Evolutionary conservation across 2,113 vertebrate species (phyloP).

Genomic region (Neogobius melanostomus): DNA sequence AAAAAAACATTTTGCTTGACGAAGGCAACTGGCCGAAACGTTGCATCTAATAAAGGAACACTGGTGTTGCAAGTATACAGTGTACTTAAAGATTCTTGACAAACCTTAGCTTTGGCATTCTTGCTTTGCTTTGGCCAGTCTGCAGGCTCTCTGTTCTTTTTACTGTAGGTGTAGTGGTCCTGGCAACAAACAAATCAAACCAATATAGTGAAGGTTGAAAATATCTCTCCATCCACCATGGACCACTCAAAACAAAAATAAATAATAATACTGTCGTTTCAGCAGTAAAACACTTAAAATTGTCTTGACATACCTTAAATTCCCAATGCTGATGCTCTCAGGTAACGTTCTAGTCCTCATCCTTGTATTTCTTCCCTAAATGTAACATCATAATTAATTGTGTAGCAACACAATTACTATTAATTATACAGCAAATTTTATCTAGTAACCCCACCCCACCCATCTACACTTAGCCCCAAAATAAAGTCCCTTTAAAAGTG

Average conservation of each 20-base stretch:
- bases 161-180: background rate
- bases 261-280: too few species aligned
- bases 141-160: conserved; percentile 39
- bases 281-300: background rate
- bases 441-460: too few species aligned
- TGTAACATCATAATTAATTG: too few species aligned
- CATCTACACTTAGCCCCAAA: too few species aligned
- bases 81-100: background rate
- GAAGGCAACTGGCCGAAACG: too few species aligned
- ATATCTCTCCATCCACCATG: too few species aligned
- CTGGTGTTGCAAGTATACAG: too few species aligned
- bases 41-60: too few species aligned
- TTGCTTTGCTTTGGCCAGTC: background rate
- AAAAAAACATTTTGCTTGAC: too few species aligned
- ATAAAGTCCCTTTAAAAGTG: background rate
- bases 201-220: too few species aligned
- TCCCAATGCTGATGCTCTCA: conserved; percentile 55
- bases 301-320: conserved; percentile 30
- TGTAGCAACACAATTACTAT: background rate
- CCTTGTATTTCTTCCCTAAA: conserved; percentile 30
- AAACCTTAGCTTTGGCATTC: conserved; percentile 50
- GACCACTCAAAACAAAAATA: too few species aligned
- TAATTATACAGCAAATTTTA: background rate
- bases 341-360: conserved; percentile 19
- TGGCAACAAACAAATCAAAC: background rate